Percentiles rank a stretch among this genome's conserved stretches.
phyloP scores from a whole-genome alignment of 2,888 invertebrate species.

The Neoitamus cyanurus region DNA sequence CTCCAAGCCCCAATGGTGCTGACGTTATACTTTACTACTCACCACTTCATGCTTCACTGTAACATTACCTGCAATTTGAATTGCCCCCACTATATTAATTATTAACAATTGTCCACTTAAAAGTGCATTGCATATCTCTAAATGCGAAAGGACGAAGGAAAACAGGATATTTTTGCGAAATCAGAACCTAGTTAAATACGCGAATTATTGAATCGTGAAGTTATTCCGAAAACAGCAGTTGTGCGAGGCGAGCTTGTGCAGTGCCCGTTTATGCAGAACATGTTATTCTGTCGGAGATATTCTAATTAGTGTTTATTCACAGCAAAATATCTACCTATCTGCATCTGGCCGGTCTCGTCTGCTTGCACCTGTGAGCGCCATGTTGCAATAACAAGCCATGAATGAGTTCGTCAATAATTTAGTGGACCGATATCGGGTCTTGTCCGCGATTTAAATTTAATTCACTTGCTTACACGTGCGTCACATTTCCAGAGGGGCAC shows the following conservation, averaged over 20 bases:
- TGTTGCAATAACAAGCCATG: neutral
- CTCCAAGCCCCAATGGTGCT: no score
- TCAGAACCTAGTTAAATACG: neutral
- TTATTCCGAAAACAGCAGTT: constrained; percentile 10
- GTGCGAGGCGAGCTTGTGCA: neutral
- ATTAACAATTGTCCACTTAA: neutral
- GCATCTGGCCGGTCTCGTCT: neutral
- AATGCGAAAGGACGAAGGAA: neutral
- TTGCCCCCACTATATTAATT: no score
- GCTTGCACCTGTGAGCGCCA: neutral
- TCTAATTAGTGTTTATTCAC: constrained; percentile 18
- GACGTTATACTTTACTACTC: no score
- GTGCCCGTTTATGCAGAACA: neutral
- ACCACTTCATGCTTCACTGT: no score
- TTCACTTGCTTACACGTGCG: neutral
- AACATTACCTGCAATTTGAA: no score
- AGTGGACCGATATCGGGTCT: neutral
- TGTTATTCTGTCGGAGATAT: neutral
- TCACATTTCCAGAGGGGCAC: neutral
- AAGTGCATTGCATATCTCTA: neutral
- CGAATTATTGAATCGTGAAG: constrained; percentile 14
- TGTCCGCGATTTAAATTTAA: neutral
- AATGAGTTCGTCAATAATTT: neutral
- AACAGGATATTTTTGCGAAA: neutral
- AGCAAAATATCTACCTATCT: neutral